A percentile compares a stretch with the other conserved stretches of the same genome.
Conservation (phyloP, 1,140 invertebrate species). For the Dufourea novaeangliae region DNA sequence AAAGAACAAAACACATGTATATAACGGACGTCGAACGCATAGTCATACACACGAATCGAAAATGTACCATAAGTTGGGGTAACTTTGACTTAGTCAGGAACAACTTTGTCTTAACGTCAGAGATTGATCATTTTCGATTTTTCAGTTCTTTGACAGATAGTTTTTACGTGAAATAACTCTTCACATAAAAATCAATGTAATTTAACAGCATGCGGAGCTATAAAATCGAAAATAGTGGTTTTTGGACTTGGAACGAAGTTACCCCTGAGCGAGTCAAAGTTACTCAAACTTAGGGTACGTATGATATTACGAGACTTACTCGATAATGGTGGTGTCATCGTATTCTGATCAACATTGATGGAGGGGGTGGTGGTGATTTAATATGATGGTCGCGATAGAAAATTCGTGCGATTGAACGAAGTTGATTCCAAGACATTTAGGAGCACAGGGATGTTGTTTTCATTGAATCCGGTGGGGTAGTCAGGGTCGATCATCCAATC, state of each 20-base stretch:
- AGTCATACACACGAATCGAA: neutral
- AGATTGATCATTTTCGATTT: too few species aligned
- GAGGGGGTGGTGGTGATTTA: neutral
- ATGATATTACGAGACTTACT: slow-evolving; percentile 4
- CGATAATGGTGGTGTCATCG: neutral
- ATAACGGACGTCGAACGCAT: neutral
- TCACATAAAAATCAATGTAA: too few species aligned
- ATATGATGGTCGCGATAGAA: neutral
- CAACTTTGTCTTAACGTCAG: too few species aligned
- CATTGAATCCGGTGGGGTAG: neutral
- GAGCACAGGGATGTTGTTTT: neutral
- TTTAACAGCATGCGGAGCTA: too few species aligned
- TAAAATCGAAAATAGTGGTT: too few species aligned
- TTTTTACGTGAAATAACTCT: too few species aligned
- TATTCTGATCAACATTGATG: neutral
- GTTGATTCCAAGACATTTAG: neutral
- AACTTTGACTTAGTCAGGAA: too few species aligned
- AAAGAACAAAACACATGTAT: too few species aligned
- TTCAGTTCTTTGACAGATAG: too few species aligned
- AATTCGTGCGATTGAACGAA: neutral
- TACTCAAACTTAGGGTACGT: neutral
- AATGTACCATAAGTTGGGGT: too few species aligned
- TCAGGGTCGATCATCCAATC: neutral
- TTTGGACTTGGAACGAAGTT: too few species aligned
- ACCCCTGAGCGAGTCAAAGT: too few species aligned